Evolutionary conservation across 2,113 vertebrate genomes (phyloP).

Genomic region (Patagioenas fasciata): DNA sequence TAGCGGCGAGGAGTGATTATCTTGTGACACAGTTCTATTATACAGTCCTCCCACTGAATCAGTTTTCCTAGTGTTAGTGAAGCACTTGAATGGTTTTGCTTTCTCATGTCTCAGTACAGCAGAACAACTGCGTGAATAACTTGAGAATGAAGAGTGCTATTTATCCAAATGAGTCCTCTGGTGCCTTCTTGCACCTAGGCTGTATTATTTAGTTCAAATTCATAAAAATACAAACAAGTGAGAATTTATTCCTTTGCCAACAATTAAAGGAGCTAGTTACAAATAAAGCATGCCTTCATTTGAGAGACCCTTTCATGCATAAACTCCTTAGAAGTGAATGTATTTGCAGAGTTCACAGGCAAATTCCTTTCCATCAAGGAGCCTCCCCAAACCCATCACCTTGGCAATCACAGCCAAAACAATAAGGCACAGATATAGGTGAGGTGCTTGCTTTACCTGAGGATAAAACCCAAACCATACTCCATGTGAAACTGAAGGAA

Average conservation of each 20-base stretch:
- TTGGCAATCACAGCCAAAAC: not conserved
- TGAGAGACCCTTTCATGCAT: not conserved
- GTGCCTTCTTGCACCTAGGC: not conserved
- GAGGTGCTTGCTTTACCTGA: not conserved
- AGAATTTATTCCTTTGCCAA: not conserved
- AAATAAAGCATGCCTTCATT: not conserved
- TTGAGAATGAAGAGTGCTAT: not conserved
- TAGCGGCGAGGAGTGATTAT: not conserved
- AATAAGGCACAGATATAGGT: not conserved
- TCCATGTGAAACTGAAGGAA: accelerated
- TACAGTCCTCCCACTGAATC: not conserved
- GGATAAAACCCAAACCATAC: not conserved
- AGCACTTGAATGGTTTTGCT: not conserved
- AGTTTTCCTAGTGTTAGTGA: not conserved
- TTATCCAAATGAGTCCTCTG: not conserved
- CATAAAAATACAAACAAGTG: not conserved
- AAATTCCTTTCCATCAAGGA: not conserved
- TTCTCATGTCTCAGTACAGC: not conserved
- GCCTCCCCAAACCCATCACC: not conserved
- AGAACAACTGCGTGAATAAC: not conserved
- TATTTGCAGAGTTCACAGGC: not conserved
- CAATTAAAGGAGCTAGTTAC: not conserved
- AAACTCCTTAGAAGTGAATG: not conserved
- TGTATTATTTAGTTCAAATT: not conserved
- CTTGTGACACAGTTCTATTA: not conserved